Percentiles rank a stretch among this genome's conserved stretches.
Conservation (phyloP, 2,797 vertebrate species). For the Coranthus polyacanthus region DNA sequence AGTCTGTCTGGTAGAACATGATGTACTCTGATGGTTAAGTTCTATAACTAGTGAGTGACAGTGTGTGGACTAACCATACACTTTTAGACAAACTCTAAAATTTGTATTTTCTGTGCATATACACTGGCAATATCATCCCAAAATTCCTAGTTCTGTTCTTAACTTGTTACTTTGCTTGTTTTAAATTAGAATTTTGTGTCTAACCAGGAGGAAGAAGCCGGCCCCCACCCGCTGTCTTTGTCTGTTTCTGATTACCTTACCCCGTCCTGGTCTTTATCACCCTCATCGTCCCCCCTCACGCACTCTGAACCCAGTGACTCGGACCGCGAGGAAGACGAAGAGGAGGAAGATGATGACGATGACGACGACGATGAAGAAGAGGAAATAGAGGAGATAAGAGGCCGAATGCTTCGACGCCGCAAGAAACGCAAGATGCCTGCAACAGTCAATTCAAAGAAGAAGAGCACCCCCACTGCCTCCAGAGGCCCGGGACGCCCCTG, state of each 20-base stretch:
- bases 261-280: conserved; percentile 87
- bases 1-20: too few species aligned
- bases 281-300: conserved; percentile 86
- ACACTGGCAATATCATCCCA: too few species aligned
- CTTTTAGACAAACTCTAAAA: too few species aligned
- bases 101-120: too few species aligned
- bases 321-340: conserved; percentile 86
- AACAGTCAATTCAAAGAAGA: conserved; percentile 73
- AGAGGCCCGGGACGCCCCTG: conserved; percentile 76
- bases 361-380: conserved; percentile 85
- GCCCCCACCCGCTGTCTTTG: conserved; percentile 85
- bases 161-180: neutral
- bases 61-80: too few species aligned
- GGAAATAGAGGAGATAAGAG: conserved; percentile 84
- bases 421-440: conserved; percentile 83
- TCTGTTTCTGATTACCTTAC: conserved; percentile 88
- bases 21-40: too few species aligned
- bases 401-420: conserved; percentile 84
- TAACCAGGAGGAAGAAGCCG: conserved; percentile 83
- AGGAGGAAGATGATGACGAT: conserved; percentile 85
- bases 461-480: conserved; percentile 56
- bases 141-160: too few species aligned
- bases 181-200: conserved; percentile 29
- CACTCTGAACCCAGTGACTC: conserved; percentile 88
- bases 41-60: too few species aligned